Evolutionary conservation across 2,113 vertebrate species (phyloP).

Genomic region (Tretioscincus oriximinensis): DNA sequence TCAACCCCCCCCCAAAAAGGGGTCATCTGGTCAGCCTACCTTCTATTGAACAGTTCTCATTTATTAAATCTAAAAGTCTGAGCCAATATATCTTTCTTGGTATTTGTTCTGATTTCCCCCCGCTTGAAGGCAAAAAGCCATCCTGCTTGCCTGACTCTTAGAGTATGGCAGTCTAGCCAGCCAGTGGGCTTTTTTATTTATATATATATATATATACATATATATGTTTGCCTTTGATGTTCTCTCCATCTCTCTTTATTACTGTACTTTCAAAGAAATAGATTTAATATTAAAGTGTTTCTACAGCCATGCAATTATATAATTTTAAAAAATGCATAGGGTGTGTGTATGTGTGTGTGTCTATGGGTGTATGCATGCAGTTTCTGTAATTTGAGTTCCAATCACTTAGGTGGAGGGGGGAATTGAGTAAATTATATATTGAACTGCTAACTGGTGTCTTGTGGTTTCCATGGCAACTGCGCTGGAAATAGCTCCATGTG

Average conservation of each 20-base stretch:
- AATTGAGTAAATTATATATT: constrained; percentile 84
- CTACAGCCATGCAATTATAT: constrained; percentile 28
- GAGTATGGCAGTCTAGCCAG: constrained; percentile 28
- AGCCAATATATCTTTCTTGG: accelerated
- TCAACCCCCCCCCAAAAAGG: too few relatives aligned
- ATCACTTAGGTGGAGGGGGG: constrained; percentile 70
- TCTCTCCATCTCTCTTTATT: neutral
- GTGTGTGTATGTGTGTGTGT: constrained; percentile 35
- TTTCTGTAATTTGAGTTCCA: constrained; percentile 67
- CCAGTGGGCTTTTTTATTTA: constrained; percentile 7
- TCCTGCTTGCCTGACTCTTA: neutral
- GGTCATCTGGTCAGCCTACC: too few relatives aligned
- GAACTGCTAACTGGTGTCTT: constrained; percentile 81
- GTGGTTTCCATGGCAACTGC: constrained; percentile 81
- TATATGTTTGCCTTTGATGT: constrained; percentile 39
- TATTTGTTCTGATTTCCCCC: constrained; percentile 22
- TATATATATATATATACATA: too few relatives aligned
- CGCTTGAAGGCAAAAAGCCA: neutral
- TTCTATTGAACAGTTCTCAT: neutral
- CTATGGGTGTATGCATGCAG: constrained; percentile 52
- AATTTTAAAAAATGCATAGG: constrained; percentile 25
- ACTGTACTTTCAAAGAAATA: constrained; percentile 22
- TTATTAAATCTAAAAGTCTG: accelerated
- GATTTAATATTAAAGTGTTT: constrained; percentile 37
- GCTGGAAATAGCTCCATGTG: constrained; percentile 79